A percentile compares a stretch with the other conserved stretches of the same genome.
These are phyloP conservation scores for Drosophila insularis DNA, from an alignment of 1,140 invertebrate genomes.

Conservation along the genomic window DNA sequence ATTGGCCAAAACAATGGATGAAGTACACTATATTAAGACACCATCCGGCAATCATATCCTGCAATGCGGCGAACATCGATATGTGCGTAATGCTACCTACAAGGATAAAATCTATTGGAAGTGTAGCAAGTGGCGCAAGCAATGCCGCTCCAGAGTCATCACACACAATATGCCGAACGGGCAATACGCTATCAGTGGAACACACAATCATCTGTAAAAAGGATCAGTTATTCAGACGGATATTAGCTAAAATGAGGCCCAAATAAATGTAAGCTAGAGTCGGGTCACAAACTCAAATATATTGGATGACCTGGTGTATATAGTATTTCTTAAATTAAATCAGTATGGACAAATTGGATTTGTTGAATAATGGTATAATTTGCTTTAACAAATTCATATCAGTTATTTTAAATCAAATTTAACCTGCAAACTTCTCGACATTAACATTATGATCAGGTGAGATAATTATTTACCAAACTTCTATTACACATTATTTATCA, in stretches of 20 bases:
- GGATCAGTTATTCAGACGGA: background rate
- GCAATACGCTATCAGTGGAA: slow-evolving; percentile 64
- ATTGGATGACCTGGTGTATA: background rate
- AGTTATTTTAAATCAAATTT: background rate
- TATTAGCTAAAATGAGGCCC: slow-evolving; percentile 3
- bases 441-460: slow-evolving; percentile 23
- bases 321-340: background rate
- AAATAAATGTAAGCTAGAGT: background rate
- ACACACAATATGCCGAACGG: slow-evolving; percentile 50
- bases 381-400: background rate
- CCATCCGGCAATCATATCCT: slow-evolving; percentile 70
- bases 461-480: background rate
- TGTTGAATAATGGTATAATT: background rate
- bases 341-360: background rate
- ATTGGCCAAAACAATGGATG: slow-evolving; percentile 50
- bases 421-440: background rate
- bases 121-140: slow-evolving; percentile 79
- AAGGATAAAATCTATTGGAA: slow-evolving; percentile 81
- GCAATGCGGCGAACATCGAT: slow-evolving; percentile 71
- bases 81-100: slow-evolving; percentile 75
- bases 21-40: slow-evolving; percentile 57
- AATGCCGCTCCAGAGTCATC: slow-evolving; percentile 74
- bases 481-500: background rate
- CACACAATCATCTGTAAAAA: slow-evolving; percentile 65
- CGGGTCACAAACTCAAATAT: background rate